Evolutionary conservation across 2,113 vertebrate species (phyloP).

Genomic region (Apistogramma diplotaenia): DNA sequence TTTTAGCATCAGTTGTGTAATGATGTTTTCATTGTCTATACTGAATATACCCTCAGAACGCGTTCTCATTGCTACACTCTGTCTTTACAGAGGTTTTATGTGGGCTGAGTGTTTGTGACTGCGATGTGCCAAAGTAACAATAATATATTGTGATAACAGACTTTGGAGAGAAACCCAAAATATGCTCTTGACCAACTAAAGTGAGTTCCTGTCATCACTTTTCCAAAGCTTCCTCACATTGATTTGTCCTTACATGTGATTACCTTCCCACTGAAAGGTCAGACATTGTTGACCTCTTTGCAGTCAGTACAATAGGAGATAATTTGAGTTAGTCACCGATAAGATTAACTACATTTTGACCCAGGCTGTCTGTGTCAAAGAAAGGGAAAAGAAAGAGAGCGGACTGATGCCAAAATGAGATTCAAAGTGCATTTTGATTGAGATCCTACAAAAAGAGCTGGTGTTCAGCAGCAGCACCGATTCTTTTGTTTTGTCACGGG

Average conservation of each 20-base stretch:
- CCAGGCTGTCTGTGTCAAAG: not conserved
- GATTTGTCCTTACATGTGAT: constrained; percentile 34
- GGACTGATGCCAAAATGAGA: not conserved
- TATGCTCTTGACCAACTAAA: not conserved
- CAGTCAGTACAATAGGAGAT: not conserved
- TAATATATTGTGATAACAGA: not conserved
- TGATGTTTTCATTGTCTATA: not conserved
- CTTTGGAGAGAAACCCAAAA: not conserved
- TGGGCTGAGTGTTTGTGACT: not conserved
- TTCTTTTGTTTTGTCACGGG: not conserved
- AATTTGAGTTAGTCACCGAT: constrained; percentile 12
- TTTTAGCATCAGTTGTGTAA: not conserved
- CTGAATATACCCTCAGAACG: not conserved
- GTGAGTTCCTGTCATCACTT: not conserved
- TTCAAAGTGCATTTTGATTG: constrained; percentile 2
- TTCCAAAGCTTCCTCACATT: constrained; percentile 18
- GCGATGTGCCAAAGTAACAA: not conserved
- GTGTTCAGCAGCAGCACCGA: constrained; percentile 9
- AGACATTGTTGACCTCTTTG: constrained; percentile 12
- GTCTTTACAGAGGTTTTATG: not conserved
- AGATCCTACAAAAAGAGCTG: not conserved
- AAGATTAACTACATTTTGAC: constrained; percentile 3
- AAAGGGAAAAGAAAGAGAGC: not conserved
- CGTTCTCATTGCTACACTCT: not conserved
- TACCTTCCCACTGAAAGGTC: constrained; percentile 18